Base-by-base conservation (phyloP, 2,797 vertebrate genomes). In the Cetoscarus ocellatus region DNA sequence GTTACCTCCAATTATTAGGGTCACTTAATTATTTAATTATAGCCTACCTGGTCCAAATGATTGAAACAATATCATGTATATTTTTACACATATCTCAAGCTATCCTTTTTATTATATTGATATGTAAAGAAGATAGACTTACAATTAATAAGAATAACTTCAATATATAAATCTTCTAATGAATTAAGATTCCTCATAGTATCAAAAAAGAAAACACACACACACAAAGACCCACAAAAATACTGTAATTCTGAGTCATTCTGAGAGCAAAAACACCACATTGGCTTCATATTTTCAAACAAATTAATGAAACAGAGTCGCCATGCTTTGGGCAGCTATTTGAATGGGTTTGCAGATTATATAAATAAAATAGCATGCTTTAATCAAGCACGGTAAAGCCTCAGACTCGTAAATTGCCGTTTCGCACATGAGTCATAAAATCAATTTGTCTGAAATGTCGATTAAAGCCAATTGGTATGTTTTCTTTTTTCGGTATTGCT, bases 61-160 rank as follows among this genome's bases (percentile, higher is more conserved):
- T n/a, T n/a, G n/a, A n/a, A n/a, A n/a, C n/a, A n/a, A n/a, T n/a
- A n/a, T n/a, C n/a, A n/a, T n/a, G n/a, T n/a, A n/a, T n/a, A n/a
- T n/a, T n/a, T n/a, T n/a, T n/a, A n/a, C n/a, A n/a, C n/a, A n/a
- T n/a, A n/a, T n/a, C n/a, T n/a, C n/a, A n/a, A n/a, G n/a, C n/a
- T n/a, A n/a, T n/a, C n/a, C n/a, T n/a, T n/a, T n/a, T n/a, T n/a
- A n/a, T n/a, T n/a, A n/a, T n/a, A n/a, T n/a, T n/a, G n/a, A n/a
- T n/a, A n/a, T n/a, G n/a, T n/a, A 75, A 62, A 84, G 76, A 53
- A 73, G 79, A 57, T 79, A 72, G 60, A 54, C 17, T 18, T 19
- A 36, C 3, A 71, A 70, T 42, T 6, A 14, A 61, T 59, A 61
- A 57, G 8, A 38, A 38, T 38, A 38, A 38, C 36, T 38, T 5